Evolutionary conservation across 2,113 vertebrate genomes (phyloP), one percentile per base, ranked within the genome.

Genomic region (Pyrgilauda ruficollis): DNA sequence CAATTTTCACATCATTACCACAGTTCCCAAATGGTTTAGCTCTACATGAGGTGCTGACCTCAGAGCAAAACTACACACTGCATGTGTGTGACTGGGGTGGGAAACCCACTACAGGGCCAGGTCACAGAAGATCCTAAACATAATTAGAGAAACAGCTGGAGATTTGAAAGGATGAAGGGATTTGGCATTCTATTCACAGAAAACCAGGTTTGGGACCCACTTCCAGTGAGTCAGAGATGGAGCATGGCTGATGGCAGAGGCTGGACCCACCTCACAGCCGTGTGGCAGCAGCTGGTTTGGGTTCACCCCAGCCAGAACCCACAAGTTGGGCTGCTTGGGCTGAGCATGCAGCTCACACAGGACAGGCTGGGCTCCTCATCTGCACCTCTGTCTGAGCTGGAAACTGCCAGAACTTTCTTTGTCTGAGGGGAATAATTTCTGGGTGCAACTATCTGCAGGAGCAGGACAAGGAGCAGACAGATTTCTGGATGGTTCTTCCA

Each of bases 41-140:
- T 44, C 24, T 27, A 11, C 43, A 18, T 0, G 1, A 61, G 22
- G 15, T 4, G 2, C 76, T 33, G 47, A n/a, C 26, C 50, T 64
- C 9, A 0, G 1, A 31, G 27, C 35, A 47, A 37, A 70, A 31
- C 9, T 5, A 1, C 26, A 21, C 1, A 0, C 28, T 30, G 6
- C 2, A 4, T 13, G 35, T 24, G 22, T 69, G 31, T 2, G 22
- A 5, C 47, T 23, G 43, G 3, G 67, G 14, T 44, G 55, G 30
- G 37, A 91, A 85, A 47, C 30, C 41, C 56, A 24, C 16, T 44
- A 21, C 68, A 37, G 10, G 6, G 21, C 39, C 59, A 31, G 9
- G 27, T 39, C 83, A 55, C 41, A n/a, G 16, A 59, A 50, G 28
- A 44, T 35, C 43, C n/a, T 62, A 22, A 39, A 43, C 0, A 2